Percentiles rank a stretch among this genome's conserved stretches.
Conservation (phyloP, 2,113 vertebrate species). For the Anthoscopus minutus region DNA sequence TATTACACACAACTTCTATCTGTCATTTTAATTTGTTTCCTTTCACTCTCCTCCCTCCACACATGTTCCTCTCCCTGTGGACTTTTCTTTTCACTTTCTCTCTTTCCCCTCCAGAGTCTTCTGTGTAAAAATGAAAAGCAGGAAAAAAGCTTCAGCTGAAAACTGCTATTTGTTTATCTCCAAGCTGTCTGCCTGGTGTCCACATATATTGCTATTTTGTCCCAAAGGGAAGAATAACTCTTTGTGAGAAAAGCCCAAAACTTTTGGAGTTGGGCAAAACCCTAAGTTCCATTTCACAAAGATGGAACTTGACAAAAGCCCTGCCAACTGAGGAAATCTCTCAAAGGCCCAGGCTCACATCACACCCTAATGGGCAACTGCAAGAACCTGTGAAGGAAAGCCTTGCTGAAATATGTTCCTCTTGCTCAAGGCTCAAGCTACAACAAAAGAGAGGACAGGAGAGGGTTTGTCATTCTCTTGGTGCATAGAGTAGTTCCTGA, state of each 20-base stretch:
- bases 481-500: neutral
- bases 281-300: neutral
- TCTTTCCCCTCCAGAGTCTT: neutral
- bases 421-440: neutral
- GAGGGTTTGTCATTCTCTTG: neutral
- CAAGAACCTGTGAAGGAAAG: neutral
- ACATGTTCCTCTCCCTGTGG: neutral
- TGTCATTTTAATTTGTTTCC: conserved; percentile 50
- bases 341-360: neutral
- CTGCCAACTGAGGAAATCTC: neutral
- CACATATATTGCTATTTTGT: neutral
- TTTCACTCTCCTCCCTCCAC: neutral
- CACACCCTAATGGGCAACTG: neutral
- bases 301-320: neutral
- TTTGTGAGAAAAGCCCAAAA: neutral
- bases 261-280: neutral
- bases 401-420: neutral
- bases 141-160: neutral
- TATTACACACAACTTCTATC: conserved; percentile 22
- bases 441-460: neutral
- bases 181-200: neutral
- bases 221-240: neutral
- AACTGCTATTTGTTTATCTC: neutral
- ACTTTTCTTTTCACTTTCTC: neutral
- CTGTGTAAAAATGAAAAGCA: neutral